Evolutionary conservation across 2,113 vertebrate genomes (phyloP).

Genomic region (Ursus arctos): DNA sequence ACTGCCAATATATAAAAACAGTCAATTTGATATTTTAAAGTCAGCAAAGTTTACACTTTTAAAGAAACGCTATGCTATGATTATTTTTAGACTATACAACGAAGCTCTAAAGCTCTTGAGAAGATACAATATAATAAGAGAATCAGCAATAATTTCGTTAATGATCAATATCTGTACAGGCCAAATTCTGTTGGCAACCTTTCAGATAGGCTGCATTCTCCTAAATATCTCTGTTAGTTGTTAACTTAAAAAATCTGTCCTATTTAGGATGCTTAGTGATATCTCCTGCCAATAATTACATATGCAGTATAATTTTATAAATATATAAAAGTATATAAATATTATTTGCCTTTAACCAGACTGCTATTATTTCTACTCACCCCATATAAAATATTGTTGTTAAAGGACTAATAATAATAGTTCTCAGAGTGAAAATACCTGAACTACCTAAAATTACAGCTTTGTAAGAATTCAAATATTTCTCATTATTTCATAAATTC

Average conservation of each 20-base stretch:
- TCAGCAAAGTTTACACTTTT: neutral
- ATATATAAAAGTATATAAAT: neutral
- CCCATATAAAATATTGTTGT: conserved; percentile 22
- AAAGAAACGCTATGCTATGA: neutral
- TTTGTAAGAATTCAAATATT: conserved; percentile 48
- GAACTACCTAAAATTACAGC: neutral
- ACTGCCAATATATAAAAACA: neutral
- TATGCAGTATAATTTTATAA: neutral
- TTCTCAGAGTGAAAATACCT: neutral
- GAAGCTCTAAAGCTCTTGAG: neutral
- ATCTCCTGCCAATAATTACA: neutral
- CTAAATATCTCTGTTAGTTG: neutral
- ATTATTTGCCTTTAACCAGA: conserved; percentile 15
- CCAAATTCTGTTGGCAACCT: neutral
- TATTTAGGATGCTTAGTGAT: neutral
- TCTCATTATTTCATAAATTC: conserved; percentile 42
- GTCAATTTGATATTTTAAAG: neutral
- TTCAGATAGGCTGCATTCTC: neutral
- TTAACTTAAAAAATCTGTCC: neutral
- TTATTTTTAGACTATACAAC: neutral
- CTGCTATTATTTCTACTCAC: neutral
- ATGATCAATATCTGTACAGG: neutral
- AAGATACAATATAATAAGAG: neutral
- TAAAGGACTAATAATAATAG: conserved; percentile 29
- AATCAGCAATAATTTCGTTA: neutral